Conservation (phyloP, 1,140 invertebrate species). For the Polypedilum vanderplanki region DNA sequence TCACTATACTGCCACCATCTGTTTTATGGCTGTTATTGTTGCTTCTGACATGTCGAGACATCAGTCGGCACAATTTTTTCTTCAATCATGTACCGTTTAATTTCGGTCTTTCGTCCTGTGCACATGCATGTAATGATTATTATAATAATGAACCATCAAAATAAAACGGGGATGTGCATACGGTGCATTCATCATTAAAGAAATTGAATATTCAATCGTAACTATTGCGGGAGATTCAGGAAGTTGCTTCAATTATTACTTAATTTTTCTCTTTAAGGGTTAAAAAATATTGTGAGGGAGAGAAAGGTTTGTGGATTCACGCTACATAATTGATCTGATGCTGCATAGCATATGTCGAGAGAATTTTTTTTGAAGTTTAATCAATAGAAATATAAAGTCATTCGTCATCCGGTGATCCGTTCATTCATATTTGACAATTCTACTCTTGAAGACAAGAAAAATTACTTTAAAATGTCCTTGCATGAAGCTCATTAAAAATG, state of each 20-base stretch:
- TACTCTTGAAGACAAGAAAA: too few species aligned
- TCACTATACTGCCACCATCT: background rate
- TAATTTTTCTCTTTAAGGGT: background rate
- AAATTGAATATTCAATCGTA: background rate
- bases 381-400: background rate
- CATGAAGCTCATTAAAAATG: too few species aligned
- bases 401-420: background rate
- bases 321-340: background rate
- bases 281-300: background rate
- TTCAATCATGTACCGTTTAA: background rate
- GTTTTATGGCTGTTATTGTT: too few species aligned
- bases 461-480: too few species aligned
- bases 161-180: background rate
- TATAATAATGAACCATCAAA: background rate
- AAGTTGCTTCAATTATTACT: background rate
- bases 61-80: background rate
- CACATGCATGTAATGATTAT: background rate
- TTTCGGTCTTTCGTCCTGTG: slow-evolving; percentile 2
- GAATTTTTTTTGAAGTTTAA: background rate
- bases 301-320: background rate
- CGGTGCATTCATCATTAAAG: background rate
- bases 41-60: background rate
- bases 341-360: background rate
- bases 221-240: too few species aligned
- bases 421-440: too few species aligned